Evolutionary conservation across 2,888 invertebrate species (phyloP).

Genomic region (Netelia fuscicornis): DNA sequence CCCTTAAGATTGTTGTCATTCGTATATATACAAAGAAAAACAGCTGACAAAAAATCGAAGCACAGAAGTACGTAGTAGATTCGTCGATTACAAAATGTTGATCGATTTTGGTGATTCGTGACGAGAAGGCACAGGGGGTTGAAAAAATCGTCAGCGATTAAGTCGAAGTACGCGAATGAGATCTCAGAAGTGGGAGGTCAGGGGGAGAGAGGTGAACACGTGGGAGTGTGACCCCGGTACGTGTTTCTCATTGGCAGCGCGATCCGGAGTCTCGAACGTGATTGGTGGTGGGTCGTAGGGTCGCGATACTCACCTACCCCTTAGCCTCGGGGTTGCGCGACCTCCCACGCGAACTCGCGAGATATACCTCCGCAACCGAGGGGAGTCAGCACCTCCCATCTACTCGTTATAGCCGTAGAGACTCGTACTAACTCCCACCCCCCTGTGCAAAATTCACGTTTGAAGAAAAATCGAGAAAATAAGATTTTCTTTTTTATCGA

Average conservation of each 20-base stretch:
- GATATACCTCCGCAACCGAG: conserved; percentile 73
- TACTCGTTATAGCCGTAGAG: neutral
- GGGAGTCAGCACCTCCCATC: conserved; percentile 50
- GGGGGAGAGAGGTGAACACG: conserved; percentile 70
- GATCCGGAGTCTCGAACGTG: conserved; percentile 77
- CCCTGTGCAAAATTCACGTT: neutral
- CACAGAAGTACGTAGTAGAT: too few relatives aligned
- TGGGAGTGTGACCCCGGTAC: conserved; percentile 74
- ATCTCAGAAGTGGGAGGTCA: conserved; percentile 46
- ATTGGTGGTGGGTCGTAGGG: conserved; percentile 83
- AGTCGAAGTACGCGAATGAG: conserved; percentile 57
- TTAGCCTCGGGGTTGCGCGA: conserved; percentile 75
- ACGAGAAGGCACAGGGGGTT: conserved; percentile 34
- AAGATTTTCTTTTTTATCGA: too few relatives aligned
- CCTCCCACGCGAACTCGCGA: conserved; percentile 82
- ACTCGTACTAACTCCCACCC: neutral
- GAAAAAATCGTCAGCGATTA: conserved; percentile 48
- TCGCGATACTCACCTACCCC: conserved; percentile 81
- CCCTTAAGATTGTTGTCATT: too few relatives aligned
- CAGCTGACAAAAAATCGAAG: too few relatives aligned
- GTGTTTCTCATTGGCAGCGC: conserved; percentile 80
- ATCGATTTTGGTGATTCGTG: neutral
- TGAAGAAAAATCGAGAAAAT: neutral
- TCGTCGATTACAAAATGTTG: too few relatives aligned
- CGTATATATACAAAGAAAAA: neutral